These are phyloP conservation scores for Oreochromis mossambicus DNA, from an alignment of 2,797 vertebrate species.

Conservation along the genomic window DNA sequence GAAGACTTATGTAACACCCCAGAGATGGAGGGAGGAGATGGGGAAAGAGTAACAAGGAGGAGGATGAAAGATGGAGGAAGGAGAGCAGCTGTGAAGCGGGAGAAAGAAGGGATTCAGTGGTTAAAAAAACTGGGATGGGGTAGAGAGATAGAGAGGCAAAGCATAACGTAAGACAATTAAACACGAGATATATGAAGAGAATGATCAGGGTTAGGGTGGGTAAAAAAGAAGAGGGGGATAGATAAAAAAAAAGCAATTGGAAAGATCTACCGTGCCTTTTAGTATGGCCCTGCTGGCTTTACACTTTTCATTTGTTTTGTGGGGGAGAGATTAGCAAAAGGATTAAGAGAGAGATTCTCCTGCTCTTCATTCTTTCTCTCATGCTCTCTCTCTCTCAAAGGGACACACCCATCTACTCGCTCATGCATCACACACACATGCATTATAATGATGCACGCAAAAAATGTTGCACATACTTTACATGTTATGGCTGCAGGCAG, in stretches of 20 bases:
- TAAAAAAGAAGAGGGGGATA: constrained; percentile 28
- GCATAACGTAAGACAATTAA: constrained; percentile 46
- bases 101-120: constrained; percentile 9
- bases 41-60: constrained; percentile 62
- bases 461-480: not conserved
- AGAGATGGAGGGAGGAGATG: constrained; percentile 73
- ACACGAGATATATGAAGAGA: constrained; percentile 26
- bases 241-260: constrained; percentile 56
- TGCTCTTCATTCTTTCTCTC: constrained; percentile 50
- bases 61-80: constrained; percentile 55
- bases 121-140: not conserved
- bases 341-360: constrained; percentile 75
- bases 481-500: not conserved
- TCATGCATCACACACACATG: not conserved
- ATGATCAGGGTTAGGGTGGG: constrained; percentile 20
- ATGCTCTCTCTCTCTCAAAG: constrained; percentile 7
- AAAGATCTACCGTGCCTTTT: constrained; percentile 74
- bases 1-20: constrained; percentile 74
- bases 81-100: constrained; percentile 43
- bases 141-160: constrained; percentile 32
- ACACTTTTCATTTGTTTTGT: constrained; percentile 82
- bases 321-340: constrained; percentile 75
- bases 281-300: constrained; percentile 78
- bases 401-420: not conserved
- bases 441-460: not conserved